These are phyloP conservation scores for Craterocephalus amniculus DNA, from an alignment of 2,797 vertebrate genomes.

Conservation along the genomic window DNA sequence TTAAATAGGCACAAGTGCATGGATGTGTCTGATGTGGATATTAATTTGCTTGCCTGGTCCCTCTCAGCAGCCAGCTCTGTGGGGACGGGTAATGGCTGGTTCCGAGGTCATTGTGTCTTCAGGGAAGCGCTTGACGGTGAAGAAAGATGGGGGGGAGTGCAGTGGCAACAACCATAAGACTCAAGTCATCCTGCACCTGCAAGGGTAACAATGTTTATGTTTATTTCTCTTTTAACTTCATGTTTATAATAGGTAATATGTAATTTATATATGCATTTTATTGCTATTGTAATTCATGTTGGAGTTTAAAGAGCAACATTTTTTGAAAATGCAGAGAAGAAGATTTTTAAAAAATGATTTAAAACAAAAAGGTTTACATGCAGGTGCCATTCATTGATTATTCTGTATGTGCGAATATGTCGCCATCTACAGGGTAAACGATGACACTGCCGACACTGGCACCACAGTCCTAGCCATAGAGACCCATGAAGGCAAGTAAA, in stretches of 20 bases:
- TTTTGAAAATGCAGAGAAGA: background rate
- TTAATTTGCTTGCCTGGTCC: conserved; percentile 46
- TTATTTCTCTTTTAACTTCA: background rate
- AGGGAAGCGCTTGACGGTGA: conserved; percentile 87
- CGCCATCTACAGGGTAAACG: conserved; percentile 85
- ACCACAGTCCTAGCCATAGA: conserved; percentile 88
- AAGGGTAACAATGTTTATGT: conserved; percentile 81
- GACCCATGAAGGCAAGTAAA: conserved; percentile 82
- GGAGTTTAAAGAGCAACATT: background rate
- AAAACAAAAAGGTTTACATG: background rate
- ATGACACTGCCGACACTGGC: conserved; percentile 83
- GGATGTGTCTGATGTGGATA: conserved; percentile 44
- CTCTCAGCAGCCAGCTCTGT: conserved; percentile 58
- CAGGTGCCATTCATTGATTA: background rate
- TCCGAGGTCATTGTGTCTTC: conserved; percentile 89
- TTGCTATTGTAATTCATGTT: background rate
- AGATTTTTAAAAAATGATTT: background rate
- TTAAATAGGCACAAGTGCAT: conserved; percentile 31
- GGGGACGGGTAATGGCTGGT: conserved; percentile 74
- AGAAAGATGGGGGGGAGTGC: conserved; percentile 86
- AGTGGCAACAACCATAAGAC: conserved; percentile 85
- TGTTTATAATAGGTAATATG: background rate
- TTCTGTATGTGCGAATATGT: conserved; percentile 54
- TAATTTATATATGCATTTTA: background rate
- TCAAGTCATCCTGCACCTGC: conserved; percentile 90